Conservation (phyloP, 2,113 vertebrate genomes). For the Melanocharis versteri region DNA sequence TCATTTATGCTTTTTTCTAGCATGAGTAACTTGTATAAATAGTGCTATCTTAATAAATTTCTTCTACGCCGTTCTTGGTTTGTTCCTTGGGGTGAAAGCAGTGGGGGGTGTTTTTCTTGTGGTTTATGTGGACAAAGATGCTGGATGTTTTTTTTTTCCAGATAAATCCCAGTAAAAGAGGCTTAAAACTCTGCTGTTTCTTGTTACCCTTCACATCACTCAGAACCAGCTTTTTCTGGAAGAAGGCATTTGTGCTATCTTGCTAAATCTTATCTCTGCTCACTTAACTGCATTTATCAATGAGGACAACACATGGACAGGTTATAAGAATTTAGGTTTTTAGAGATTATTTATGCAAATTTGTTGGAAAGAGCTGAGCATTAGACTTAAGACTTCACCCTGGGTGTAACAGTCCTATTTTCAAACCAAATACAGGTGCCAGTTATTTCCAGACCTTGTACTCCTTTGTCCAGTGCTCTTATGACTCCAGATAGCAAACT, state of each 20-base stretch:
- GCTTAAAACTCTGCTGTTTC: neutral
- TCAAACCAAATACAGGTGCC: neutral
- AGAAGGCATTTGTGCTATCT: neutral
- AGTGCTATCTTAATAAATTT: slow-evolving; percentile 76
- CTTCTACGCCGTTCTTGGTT: slow-evolving; percentile 46
- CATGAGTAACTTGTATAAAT: slow-evolving; percentile 85
- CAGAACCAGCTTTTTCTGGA: neutral
- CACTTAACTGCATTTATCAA: neutral
- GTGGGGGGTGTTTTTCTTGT: neutral
- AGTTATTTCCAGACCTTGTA: neutral
- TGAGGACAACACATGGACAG: neutral
- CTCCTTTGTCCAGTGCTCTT: neutral
- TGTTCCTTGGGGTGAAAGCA: slow-evolving; percentile 15
- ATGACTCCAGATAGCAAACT: neutral
- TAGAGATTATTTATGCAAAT: neutral
- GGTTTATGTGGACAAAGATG: neutral
- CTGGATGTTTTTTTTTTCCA: neutral
- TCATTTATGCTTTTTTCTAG: slow-evolving; percentile 85
- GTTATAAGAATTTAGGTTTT: neutral
- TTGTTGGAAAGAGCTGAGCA: neutral
- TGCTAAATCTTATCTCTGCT: neutral
- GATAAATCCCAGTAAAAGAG: neutral
- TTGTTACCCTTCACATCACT: neutral
- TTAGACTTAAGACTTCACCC: neutral
- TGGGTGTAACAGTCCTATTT: neutral